Base-by-base conservation (phyloP, 2,113 vertebrate genomes). In the Ivindomyrus marchei region DNA sequence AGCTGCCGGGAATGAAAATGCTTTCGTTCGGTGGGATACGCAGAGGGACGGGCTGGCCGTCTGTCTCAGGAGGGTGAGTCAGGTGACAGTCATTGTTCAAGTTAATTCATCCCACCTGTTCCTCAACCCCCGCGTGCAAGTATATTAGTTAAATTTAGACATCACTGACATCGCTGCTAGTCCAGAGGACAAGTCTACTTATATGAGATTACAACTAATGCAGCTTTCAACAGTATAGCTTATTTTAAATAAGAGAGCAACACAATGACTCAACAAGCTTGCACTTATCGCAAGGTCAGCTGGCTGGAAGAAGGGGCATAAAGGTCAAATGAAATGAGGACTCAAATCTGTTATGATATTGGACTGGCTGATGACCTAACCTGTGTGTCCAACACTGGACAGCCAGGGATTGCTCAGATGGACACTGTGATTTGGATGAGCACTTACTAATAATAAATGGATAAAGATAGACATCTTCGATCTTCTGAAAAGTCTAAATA, bases 81-180 rank as follows among this genome's bases (percentile, higher is more conserved):
- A 80, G 74, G 74, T 80, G 74, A 80, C 36, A 80, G 74, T 36
- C 17, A 80, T 80, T 80, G 74, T 80, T 80, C 74, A 80, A 39
- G 74, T 77, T 77, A 42, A 80, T 80, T 80, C 74, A 80, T 80
- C 36, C 74, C 74, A 80, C 74, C 74, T 80, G 74, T 80, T 80
- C 31, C 74, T 80, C 74, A 80, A 17, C 74, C 74, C 31, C 74
- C 17, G 36, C 4, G 2, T 42, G 74, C 74, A 80, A 80, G 31
- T 80, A 80, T 80, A 80, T 80, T 80, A 42, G 36, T 19, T 42
- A 42, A 80, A 80, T 42, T 80, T 80, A 80, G 36, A 80, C 74
- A 80, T 80, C 70, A 77, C 70, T 36, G 70, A 36, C 31, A 36
- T 77, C 62, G 1, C 31, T 42, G 36, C 15, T 42, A 19, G 74